These are phyloP conservation scores for Odocoileus hemionus DNA, from an alignment of 2,113 vertebrate species.

Conservation along the genomic window DNA sequence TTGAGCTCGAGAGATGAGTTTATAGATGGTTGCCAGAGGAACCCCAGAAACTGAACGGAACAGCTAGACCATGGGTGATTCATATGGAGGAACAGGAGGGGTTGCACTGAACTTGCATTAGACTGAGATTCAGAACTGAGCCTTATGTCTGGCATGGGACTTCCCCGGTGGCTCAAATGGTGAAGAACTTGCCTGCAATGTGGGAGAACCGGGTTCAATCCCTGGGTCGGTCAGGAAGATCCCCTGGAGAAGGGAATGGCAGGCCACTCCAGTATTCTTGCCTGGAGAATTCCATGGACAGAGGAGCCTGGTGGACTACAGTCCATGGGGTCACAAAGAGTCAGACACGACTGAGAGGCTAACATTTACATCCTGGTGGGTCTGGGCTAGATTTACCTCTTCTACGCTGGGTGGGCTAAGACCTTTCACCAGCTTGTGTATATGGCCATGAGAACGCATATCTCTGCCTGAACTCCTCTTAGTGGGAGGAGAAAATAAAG, in stretches of 20 bases:
- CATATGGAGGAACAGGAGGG: background rate
- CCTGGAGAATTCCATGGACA: background rate
- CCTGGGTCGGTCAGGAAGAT: background rate
- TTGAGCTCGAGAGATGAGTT: background rate
- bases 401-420: background rate
- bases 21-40: background rate
- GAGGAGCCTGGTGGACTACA: background rate
- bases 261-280: background rate
- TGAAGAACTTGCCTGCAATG: background rate
- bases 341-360: background rate
- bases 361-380: background rate
- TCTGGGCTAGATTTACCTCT: background rate
- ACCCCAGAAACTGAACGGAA: background rate
- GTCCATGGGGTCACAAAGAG: background rate
- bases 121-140: background rate
- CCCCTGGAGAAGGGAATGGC: background rate
- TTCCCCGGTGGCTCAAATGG: fast-evolving
- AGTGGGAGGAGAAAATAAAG: background rate
- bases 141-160: background rate
- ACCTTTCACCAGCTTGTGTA: no score
- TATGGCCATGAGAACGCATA: background rate
- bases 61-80: background rate
- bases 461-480: background rate
- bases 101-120: no score
- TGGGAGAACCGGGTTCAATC: background rate